Evolutionary conservation across 1,140 invertebrate genomes (phyloP), one percentile per base, ranked within the genome.

Genomic region (Cherax quadricarinatus): DNA sequence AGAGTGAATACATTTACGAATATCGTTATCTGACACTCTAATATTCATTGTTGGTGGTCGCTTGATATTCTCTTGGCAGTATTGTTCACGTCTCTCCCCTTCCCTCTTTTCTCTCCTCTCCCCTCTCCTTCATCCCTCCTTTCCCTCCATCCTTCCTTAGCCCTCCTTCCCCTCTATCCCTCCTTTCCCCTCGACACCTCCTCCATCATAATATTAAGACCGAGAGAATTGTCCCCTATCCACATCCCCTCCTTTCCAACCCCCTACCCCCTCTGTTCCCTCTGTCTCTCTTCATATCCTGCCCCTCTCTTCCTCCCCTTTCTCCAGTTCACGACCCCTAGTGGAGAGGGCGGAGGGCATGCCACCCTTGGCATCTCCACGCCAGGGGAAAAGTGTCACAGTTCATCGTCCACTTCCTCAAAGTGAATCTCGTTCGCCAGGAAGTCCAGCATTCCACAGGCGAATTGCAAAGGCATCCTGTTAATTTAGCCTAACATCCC

Each of bases 301-400:
- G 30, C 86, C 73, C 30, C 51, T 51, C 70, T 73, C 49, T 51
- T 24, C 49, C 41, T 79, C 51, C 57, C 48, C 86, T 41, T 16
- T 51, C n/a, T 18, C n/a, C 73, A 70, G 12, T 16, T 70, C 62
- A 16, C 62, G 62, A 10, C 62, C 62, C 12, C 21, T 16, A 79
- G 51, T 78, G 70, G 49, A 78, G 70, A 86, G 84, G 84, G 84
- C 84, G 84, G 41, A 86, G 84, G 84, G 24, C 84, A 86, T 60
- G 84, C 62, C 24, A 30, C n/a, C 48, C 48, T 4, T 57, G 30
- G 41, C 48, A n/a, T 48, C 21, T 48, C 21, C 4, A 16, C 30
- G 10, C 24, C 3, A 12, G 12, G 16, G 21, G 84, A 6, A 24
- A 16, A 53, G 84, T 86, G 4, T 21, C 62, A 70, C 62, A 70